Evolutionary conservation across 2,888 invertebrate species (phyloP).

Genomic region (Coelogynopora nodosa): DNA sequence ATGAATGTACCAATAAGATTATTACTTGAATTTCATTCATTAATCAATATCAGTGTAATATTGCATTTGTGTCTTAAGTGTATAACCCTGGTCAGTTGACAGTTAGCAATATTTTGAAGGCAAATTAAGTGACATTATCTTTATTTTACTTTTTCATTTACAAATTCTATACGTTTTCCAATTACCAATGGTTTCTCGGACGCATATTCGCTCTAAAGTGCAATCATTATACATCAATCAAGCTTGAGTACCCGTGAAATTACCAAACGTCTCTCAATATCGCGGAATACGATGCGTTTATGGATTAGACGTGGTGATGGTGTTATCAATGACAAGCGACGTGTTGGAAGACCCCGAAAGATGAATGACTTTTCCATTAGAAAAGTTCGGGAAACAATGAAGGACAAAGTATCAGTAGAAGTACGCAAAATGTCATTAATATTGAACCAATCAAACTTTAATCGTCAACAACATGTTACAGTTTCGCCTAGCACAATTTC

Average conservation of each 20-base stretch:
- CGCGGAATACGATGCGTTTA: background rate
- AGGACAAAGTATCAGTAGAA: background rate
- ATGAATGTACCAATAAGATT: no score
- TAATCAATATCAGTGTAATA: no score
- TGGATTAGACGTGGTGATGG: background rate
- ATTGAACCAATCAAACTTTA: background rate
- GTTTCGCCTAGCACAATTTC: background rate
- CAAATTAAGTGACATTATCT: no score
- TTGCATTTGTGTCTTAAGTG: no score
- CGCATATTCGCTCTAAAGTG: background rate
- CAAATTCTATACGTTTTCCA: background rate
- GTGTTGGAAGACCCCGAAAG: background rate
- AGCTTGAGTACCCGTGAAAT: background rate
- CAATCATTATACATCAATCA: background rate
- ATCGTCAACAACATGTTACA: background rate
- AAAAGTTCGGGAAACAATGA: background rate
- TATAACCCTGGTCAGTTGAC: background rate
- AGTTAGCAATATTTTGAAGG: background rate
- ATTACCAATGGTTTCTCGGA: background rate
- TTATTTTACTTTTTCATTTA: no score
- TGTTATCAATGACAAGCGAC: background rate
- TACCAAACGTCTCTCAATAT: background rate
- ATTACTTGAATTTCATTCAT: no score
- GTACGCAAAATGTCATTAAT: background rate
- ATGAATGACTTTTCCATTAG: background rate